phyloP scores from a whole-genome alignment of 2,797 vertebrate species.

The Streptopelia turtur region DNA sequence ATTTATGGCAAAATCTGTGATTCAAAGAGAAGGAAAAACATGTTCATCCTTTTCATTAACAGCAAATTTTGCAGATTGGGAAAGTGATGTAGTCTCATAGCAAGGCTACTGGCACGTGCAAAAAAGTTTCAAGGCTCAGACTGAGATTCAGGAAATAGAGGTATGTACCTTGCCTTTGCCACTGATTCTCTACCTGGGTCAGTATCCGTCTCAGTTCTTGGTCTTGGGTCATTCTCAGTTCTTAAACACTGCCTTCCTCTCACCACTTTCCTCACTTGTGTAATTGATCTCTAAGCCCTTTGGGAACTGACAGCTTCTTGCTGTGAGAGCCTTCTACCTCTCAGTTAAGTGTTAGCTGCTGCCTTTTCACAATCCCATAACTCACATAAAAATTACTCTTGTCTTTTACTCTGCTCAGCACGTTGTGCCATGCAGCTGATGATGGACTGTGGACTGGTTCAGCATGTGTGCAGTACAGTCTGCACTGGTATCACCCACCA shows the following conservation, averaged over 20 bases:
- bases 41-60: background rate
- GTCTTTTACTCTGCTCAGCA: background rate
- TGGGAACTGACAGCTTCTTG: background rate
- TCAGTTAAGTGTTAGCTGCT: background rate
- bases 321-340: background rate
- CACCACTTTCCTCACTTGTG: background rate
- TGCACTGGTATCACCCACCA: accelerated
- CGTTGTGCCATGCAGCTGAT: background rate
- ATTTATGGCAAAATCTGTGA: background rate
- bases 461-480: accelerated
- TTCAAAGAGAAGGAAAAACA: background rate
- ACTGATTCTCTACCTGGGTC: background rate
- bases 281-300: background rate
- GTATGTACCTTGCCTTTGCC: background rate
- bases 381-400: background rate
- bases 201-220: background rate
- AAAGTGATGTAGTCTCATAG: background rate
- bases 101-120: background rate
- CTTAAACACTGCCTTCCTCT: background rate
- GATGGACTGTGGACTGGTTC: background rate
- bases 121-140: background rate
- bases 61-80: background rate
- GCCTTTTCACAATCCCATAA: background rate
- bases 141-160: background rate
- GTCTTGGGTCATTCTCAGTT: background rate